phyloP scores from a whole-genome alignment of 2,888 invertebrate species.

The Thymelicus sylvestris region DNA sequence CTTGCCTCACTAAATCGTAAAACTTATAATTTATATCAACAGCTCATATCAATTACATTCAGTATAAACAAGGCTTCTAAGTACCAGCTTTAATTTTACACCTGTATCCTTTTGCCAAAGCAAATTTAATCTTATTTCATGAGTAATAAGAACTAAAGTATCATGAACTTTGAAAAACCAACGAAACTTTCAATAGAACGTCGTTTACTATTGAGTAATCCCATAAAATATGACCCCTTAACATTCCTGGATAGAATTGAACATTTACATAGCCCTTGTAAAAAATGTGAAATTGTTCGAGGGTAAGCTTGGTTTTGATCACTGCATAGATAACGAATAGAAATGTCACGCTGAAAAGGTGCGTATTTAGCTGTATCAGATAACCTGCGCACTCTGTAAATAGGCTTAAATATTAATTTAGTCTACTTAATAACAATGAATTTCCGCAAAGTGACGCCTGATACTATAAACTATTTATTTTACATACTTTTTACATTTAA shows the following conservation, averaged over 20 bases:
- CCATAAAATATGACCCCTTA: slow-evolving; percentile 52
- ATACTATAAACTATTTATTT: too few relatives aligned
- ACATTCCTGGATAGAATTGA: slow-evolving; percentile 45
- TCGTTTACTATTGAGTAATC: slow-evolving; percentile 48
- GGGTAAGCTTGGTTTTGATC: slow-evolving; percentile 55
- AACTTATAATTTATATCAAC: slow-evolving; percentile 22
- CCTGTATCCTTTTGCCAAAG: slow-evolving; percentile 2
- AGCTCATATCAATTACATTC: slow-evolving; percentile 6
- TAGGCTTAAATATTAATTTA: too few relatives aligned
- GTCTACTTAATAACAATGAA: too few relatives aligned
- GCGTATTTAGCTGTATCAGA: background rate
- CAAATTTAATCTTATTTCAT: background rate
- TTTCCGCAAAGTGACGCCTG: too few relatives aligned
- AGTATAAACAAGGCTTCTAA: background rate
- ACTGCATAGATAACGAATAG: slow-evolving; percentile 1
- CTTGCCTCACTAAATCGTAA: background rate
- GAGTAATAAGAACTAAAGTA: background rate
- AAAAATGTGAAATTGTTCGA: slow-evolving; percentile 44
- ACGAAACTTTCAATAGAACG: slow-evolving; percentile 31
- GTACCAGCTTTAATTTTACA: slow-evolving; percentile 13
- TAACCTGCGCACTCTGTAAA: background rate
- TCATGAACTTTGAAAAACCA: background rate
- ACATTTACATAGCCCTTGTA: slow-evolving; percentile 41
- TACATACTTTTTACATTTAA: too few relatives aligned
- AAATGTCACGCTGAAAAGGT: background rate